Base-by-base conservation (phyloP, 2,888 invertebrate species). In the Drosophila dives region DNA sequence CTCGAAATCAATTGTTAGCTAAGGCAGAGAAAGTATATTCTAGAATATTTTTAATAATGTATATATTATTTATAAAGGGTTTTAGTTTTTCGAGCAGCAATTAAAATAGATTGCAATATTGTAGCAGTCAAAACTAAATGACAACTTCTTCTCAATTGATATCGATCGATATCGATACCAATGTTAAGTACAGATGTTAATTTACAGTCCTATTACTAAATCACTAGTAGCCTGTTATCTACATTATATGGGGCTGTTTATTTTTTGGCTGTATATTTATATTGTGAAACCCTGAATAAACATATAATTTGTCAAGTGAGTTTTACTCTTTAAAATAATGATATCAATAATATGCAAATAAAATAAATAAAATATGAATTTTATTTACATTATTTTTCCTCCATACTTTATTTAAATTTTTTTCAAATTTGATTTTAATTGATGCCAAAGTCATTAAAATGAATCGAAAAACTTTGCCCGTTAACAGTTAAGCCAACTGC, bases 1-100 rank as follows among this genome's bases (percentile, higher is more conserved):
- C 26, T 33, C 12, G 42, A 48, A 75, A 62, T 75, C 69, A 74
- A 61, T 60, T 50, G 51, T n/a, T 38, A 42, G 48, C 50, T 15
- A 56, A 32, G 29, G 20, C 20, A 6, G 2, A 36, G 3, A 20
- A 53, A 38, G 8, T 48, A 7, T 36, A 17, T 48, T 26, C 11
- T 20, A 40, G 4, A 33, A 17, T 20, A 42, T 34, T 32, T 32
- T 12, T 7, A 33, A 2, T 60, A 2, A 23, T 26, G 6, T 33
- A 3, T 1, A 5, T 48, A 5, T 34, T 23, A 36, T 40, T 59
- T 26, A 45, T 29, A 32, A n/a, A 6, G 6, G 12, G n/a, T 4
- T 50, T 33, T 38, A 10, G 8, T 15, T 49, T 40, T 40, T 15
- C 29, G 15, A 26, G n/a, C 33, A n/a, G 8, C n/a, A 49, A 32